A percentile compares a stretch with the other conserved stretches of the same genome.
phyloP scores from a whole-genome alignment of 2,888 invertebrate genomes.

The Idaea dimidiata region DNA sequence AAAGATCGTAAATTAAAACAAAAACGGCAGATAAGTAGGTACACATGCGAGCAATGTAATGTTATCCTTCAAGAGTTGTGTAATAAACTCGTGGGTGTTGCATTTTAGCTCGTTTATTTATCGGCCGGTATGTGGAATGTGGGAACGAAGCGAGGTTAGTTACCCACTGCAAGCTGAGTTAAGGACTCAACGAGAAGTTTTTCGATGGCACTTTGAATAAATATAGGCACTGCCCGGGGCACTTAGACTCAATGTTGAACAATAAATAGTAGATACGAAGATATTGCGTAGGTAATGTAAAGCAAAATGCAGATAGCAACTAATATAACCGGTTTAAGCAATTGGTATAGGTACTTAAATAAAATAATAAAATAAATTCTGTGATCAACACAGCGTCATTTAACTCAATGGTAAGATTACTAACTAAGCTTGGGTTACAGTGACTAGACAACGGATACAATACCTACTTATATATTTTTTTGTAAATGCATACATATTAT shows the following conservation, averaged over 20 bases:
- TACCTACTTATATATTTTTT: too few species aligned
- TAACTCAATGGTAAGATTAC: too few species aligned
- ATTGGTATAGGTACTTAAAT: too few species aligned
- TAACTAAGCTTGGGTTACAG: too few species aligned
- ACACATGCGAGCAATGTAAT: neutral
- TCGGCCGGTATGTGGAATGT: constrained; percentile 31
- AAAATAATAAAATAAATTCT: too few species aligned
- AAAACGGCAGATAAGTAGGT: neutral
- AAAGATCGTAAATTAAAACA: neutral
- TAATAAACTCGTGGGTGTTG: neutral
- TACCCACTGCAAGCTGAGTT: constrained; percentile 14
- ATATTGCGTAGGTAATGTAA: too few species aligned
- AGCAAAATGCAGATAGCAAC: too few species aligned
- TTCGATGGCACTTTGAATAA: neutral
- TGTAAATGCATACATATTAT: too few species aligned
- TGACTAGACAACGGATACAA: too few species aligned
- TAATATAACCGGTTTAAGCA: too few species aligned
- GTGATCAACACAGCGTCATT: too few species aligned
- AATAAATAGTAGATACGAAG: too few species aligned
- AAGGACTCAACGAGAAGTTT: neutral
- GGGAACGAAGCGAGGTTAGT: constrained; percentile 20
- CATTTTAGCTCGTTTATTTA: constrained; percentile 21
- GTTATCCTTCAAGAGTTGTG: constrained; percentile 1
- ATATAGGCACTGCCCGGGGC: neutral
- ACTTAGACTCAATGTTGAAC: neutral